Conservation (phyloP, 2,888 invertebrate genomes). For the Maniola hyperantus region DNA sequence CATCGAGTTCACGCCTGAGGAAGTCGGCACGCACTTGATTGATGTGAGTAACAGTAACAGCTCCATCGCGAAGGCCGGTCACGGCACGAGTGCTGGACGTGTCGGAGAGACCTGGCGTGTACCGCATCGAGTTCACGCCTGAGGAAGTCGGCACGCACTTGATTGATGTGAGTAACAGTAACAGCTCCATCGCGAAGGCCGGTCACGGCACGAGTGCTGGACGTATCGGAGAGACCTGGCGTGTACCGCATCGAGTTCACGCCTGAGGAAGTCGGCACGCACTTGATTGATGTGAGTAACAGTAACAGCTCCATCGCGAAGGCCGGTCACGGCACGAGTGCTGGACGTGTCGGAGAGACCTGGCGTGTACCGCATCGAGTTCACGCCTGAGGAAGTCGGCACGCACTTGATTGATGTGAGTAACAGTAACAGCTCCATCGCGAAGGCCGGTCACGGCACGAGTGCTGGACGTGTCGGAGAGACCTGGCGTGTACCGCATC, state of each 20-base stretch:
- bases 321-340: conserved; percentile 91
- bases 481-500: background rate
- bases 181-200: conserved; percentile 93
- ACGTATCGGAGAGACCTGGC: conserved; percentile 83
- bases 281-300: conserved; percentile 92
- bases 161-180: conserved; percentile 90
- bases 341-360: conserved; percentile 87
- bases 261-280: conserved; percentile 96
- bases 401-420: conserved; percentile 96
- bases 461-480: conserved; percentile 90
- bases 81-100: conserved; percentile 92
- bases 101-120: conserved; percentile 89
- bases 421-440: conserved; percentile 89
- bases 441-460: conserved; percentile 91
- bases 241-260: conserved; percentile 86
- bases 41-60: conserved; percentile 90
- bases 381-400: conserved; percentile 96
- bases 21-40: conserved; percentile 97
- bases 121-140: conserved; percentile 95
- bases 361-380: conserved; percentile 78
- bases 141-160: conserved; percentile 97
- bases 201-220: conserved; percentile 91
- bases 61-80: conserved; percentile 92
- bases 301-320: conserved; percentile 92
- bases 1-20: conserved; percentile 95